Base-by-base conservation (phyloP, 1,140 invertebrate genomes). In the Conus ventricosus region DNA sequence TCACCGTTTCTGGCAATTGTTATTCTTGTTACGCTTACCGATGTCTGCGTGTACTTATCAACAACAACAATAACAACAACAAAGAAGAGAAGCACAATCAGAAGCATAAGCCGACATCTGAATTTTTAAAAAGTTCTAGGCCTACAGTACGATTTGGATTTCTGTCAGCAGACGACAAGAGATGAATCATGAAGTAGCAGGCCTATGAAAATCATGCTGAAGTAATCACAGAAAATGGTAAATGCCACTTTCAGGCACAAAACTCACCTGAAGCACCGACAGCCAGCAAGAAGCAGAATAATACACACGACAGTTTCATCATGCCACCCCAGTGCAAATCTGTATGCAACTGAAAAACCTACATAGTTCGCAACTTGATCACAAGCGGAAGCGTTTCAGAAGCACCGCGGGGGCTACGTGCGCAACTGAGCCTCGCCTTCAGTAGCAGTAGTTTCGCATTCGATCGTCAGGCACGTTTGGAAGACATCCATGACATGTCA, bases 301-400 rank as follows among this genome's bases (percentile, higher is more conserved):
- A 71, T n/a, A 23, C 15, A 23, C 6, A 7, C 11, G 23, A 71
- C 20, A 23, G 23, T 71, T 71, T 71, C 67, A 71, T 71, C 6
- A 71, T 71, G 67, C 67, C 67, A 23, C 1, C 20, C 67, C 20
- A 20, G 6, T 10, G 67, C 6, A 71, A 71, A 20, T 13, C 67
- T 71, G 67, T 1, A 20, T 7, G 23, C 23, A n/a, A 20, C 11
- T 7, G 7, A 71, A 71, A 71, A 71, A n/a, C 67, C 67, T 20
- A 71, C 67, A 71, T 71, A 71, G 4, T 71, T 11, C 8, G 15
- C 67, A 15, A 60, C 8, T 15, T 60, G 8, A 60, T 4, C 20
- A 71, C 67, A 71, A 23, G 67, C 67, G 67, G 67, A 71, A 71
- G 67, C 67, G 67, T 71, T 71, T 71, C 67, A 23, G 67, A 71